Evolutionary conservation across 2,113 vertebrate genomes (phyloP), one percentile per base, ranked within the genome.

Genomic region (Pterocles gutturalis): DNA sequence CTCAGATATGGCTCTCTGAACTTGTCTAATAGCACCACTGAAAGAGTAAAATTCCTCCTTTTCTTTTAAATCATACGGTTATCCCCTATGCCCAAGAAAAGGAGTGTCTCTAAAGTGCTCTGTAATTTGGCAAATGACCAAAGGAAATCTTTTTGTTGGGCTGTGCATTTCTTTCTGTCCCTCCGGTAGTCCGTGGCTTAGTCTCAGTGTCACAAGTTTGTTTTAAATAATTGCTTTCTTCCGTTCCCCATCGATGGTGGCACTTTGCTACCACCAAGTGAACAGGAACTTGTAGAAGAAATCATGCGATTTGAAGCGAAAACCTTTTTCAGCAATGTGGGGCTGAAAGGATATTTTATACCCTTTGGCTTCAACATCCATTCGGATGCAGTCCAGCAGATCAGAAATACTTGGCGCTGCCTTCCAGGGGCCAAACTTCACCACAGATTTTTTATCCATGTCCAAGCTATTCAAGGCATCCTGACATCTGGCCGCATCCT

Each of bases 371-470:
- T 98, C 97, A 3, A 99, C 96, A 93, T 99, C 99, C 98, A 98
- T 98, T 80, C 97, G 97, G 45, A 99, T 98, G 64, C 99, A 99
- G 95, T 99, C 98, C 95, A 99, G 96, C 60, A 99, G 97, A 72
- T 99, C 99, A 3, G 67, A 18, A 20, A 97, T 97, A 13, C 87
- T 81, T 0, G 98, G 98, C 0, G 94, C 72, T 3, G 98, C 98
- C 36, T 99, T 99, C 99, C 99, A 99, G 4, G 99, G 99, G 4
- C 99, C 99, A 7, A 99, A 99, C 10, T 98, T 99, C 95, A 99
- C 99, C 76, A 99, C 98, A 0, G 99, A 99, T 55, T 98, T 98
- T 93, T 99, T 99, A 16, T 97, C 97, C 3, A 71, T 97, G 66
- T 99, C 99, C 96, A 99, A 96, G 85, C 93, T 95, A 57, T 75